A percentile compares a stretch with the other conserved stretches of the same genome.
Conservation (phyloP, 2,888 invertebrate species). For the Abrostola tripartita region DNA sequence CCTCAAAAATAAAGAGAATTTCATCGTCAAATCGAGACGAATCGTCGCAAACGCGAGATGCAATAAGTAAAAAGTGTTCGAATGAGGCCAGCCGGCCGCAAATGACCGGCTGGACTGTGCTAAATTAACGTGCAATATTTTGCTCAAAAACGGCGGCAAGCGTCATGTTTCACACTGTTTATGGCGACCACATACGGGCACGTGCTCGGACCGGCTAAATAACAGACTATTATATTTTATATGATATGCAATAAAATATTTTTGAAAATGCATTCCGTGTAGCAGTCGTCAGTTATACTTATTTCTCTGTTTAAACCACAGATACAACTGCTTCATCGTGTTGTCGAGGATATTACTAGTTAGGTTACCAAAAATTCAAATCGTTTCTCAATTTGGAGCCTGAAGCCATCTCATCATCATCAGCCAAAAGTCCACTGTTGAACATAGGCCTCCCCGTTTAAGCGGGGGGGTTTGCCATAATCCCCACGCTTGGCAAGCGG, state of each 20-base stretch:
- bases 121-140: constrained; percentile 88
- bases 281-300: background rate
- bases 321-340: too few relatives aligned
- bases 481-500: too few relatives aligned
- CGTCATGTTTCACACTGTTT: constrained; percentile 84
- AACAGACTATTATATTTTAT: constrained; percentile 19
- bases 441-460: too few relatives aligned
- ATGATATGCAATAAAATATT: background rate
- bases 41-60: constrained; percentile 67
- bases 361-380: too few relatives aligned
- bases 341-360: too few relatives aligned
- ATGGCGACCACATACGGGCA: constrained; percentile 70
- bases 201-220: constrained; percentile 49
- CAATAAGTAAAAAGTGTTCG: constrained; percentile 62
- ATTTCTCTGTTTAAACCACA: background rate
- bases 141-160: constrained; percentile 85
- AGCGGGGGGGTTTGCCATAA: too few relatives aligned
- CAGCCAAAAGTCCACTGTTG: too few relatives aligned
- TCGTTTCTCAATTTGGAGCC: too few relatives aligned
- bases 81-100: constrained; percentile 68
- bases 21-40: constrained; percentile 68
- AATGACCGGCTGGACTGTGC: constrained; percentile 80
- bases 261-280: background rate
- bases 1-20: constrained; percentile 58
- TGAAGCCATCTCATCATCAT: too few relatives aligned